Evolutionary conservation across 2,113 vertebrate species (phyloP).

Genomic region (Cardinalis cardinalis): DNA sequence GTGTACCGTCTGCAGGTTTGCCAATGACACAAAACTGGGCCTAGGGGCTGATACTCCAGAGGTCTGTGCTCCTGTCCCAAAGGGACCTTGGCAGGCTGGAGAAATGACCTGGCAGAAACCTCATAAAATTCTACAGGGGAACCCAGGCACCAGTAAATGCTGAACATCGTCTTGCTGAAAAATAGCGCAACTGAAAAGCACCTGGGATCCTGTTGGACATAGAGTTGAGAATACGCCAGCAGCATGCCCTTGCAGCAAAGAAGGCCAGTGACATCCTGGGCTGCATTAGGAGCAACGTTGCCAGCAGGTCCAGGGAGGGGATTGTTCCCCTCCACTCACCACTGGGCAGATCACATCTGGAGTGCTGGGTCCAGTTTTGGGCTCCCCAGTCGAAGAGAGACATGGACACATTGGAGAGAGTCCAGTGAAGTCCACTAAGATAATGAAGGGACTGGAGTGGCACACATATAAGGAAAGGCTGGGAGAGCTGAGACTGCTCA

Average conservation of each 20-base stretch:
- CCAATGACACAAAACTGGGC: background rate
- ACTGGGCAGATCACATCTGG: background rate
- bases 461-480: background rate
- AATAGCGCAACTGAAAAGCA: background rate
- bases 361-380: background rate
- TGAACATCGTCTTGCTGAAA: background rate
- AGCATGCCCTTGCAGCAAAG: background rate
- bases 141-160: background rate
- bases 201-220: background rate
- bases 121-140: background rate
- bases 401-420: background rate
- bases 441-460: background rate
- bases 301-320: background rate
- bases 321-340: background rate
- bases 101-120: background rate
- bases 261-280: background rate
- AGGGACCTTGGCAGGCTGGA: background rate
- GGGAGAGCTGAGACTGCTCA: background rate
- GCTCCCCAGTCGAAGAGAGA: background rate
- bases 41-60: background rate
- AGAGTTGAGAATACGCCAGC: background rate
- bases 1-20: background rate
- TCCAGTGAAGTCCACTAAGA: background rate
- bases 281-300: background rate
- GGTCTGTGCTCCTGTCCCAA: accelerated